Evolutionary conservation across 2,113 vertebrate genomes (phyloP).

Genomic region (Casuarius casuarius): DNA sequence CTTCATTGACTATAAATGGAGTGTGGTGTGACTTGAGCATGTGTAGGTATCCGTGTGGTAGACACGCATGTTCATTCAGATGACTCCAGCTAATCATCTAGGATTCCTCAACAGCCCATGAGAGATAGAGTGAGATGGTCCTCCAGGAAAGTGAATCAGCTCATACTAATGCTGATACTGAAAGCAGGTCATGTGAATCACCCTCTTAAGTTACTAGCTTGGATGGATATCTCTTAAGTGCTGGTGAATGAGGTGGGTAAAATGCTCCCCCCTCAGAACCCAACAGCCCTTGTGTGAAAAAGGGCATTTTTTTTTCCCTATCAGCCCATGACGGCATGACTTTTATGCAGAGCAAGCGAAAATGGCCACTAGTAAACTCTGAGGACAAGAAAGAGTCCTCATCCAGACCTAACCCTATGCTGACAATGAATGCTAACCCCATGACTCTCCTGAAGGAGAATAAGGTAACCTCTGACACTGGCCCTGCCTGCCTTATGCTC

Average conservation of each 20-base stretch:
- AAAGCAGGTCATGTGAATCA: not conserved
- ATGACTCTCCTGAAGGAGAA: not conserved
- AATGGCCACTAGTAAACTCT: not conserved
- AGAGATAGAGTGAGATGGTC: not conserved
- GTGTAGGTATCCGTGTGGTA: fast-evolving
- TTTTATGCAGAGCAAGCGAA: not conserved
- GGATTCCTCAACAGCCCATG: not conserved
- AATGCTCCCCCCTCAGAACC: not conserved
- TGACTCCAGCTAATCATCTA: not conserved
- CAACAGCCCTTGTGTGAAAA: not conserved
- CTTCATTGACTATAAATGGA: not conserved
- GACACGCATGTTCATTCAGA: not conserved
- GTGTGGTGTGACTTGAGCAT: no score
- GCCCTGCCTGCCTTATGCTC: not conserved
- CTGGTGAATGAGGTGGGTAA: not conserved
- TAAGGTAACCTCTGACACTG: not conserved
- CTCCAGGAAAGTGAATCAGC: not conserved
- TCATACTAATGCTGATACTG: not conserved
- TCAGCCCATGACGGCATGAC: not conserved
- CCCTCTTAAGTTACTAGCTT: not conserved
- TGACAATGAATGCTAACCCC: not conserved
- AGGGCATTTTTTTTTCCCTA: not conserved
- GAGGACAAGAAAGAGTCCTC: not conserved
- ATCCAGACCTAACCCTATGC: not conserved
- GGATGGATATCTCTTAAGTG: not conserved